Conservation (phyloP, 30 jellyfish, hydroid and myxozoan species). For the Nemopilema nomurai region DNA sequence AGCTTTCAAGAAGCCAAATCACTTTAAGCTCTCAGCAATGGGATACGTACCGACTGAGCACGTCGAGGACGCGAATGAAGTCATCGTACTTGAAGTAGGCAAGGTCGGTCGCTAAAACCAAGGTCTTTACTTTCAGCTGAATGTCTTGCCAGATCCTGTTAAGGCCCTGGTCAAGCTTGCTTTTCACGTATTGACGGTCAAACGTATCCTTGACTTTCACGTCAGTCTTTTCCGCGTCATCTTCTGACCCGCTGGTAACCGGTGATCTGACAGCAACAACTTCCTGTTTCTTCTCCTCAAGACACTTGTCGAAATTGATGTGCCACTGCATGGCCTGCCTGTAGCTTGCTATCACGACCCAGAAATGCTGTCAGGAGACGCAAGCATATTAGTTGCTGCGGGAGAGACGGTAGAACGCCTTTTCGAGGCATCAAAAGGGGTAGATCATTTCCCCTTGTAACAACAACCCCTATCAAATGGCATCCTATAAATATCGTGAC, state of each 20-base stretch:
- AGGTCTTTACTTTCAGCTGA: slow-evolving; percentile 86
- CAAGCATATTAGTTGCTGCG: too few species aligned
- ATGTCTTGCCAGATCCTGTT: slow-evolving; percentile 97
- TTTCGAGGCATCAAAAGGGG: too few species aligned
- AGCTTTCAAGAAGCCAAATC: too few species aligned
- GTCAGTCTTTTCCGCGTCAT: slow-evolving; percentile 38
- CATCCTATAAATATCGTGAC: too few species aligned
- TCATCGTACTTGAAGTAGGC: slow-evolving; percentile 93
- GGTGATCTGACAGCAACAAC: slow-evolving; percentile 54
- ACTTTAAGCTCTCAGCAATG: too few species aligned
- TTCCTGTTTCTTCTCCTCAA: slow-evolving; percentile 31
- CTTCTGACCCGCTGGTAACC: slow-evolving; percentile 20
- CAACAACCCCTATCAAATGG: too few species aligned
- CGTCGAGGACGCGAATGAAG: slow-evolving; percentile 87
- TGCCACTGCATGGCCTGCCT: slow-evolving; percentile 92
- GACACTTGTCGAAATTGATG: slow-evolving; percentile 41
- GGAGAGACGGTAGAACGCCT: too few species aligned
- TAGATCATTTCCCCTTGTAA: too few species aligned
- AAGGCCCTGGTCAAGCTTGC: slow-evolving; percentile 92
- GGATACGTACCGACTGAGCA: slow-evolving; percentile 78
- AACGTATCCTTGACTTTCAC: slow-evolving; percentile 51
- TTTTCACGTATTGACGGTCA: slow-evolving; percentile 85
- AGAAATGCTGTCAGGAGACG: slow-evolving; percentile 72
- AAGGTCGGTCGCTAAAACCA: slow-evolving; percentile 77
- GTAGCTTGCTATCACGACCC: slow-evolving; percentile 89